Base-by-base conservation (phyloP, 1,140 invertebrate genomes). In the Drosophila paulistorum region DNA sequence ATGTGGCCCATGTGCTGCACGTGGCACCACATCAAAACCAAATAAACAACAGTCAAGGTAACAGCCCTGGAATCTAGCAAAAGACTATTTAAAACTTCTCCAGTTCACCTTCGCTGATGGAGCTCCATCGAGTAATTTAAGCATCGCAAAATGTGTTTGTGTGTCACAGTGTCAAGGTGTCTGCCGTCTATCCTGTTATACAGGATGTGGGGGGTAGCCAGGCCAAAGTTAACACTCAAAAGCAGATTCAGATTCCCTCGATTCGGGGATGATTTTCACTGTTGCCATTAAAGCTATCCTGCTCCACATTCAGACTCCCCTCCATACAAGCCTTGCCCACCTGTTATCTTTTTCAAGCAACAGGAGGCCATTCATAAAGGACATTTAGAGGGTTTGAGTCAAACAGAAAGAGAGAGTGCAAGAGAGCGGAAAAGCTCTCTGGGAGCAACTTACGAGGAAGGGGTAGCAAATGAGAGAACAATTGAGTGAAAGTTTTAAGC, bases 291-390 rank as follows among this genome's bases (percentile, higher is more conserved):
- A 63, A 48, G 33, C 48, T 45, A 35, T 26, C 67, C 74, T 54
- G 61, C 55, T 63, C 62, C 71, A 58, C 58, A 6, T 30, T 30
- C 30, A 30, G 71, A 70, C 60, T 72, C 61, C 42, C 67, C 35
- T 5, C 41, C 1, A 33, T 20, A 45, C 37, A 11, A 74, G 73
- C 80, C 79, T 87, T 89, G 66, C 84, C 45, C 84, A 87, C 84
- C 84, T 87, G 84, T 87, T 87, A 87, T 87, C 55, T 65, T 54
- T 39, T 68, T 73, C 71, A 72, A 84, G 84, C 84, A 87, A 87
- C 84, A 87, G 84, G 83, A 87, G 81, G 84, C 84, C 84, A 87
- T 87, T 87, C 84, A 87, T 87, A 81, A 84, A 69, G 68, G 26
- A 73, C 61, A 61, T 20, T 42, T 1, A 13, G n/a, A 26, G 10